Percentiles rank a stretch among this genome's conserved stretches.
Evolutionary conservation across 2,797 vertebrate species (phyloP).

Genomic region (Holocentrus rufus): DNA sequence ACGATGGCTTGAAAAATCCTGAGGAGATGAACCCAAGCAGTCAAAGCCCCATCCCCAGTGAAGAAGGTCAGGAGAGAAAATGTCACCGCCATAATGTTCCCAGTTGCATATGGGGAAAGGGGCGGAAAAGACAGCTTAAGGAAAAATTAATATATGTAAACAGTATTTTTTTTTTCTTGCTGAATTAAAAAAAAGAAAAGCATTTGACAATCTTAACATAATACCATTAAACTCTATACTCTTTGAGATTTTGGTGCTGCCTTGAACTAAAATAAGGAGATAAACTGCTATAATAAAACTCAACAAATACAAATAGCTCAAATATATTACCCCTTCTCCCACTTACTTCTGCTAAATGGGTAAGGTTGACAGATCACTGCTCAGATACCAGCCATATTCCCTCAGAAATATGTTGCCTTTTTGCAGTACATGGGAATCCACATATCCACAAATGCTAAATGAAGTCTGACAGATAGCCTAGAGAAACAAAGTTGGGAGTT

Average conservation of each 20-base stretch:
- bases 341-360: conserved; percentile 87
- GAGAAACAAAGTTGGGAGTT: conserved; percentile 97
- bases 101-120: conserved; percentile 71
- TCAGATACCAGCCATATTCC: conserved; percentile 89
- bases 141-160: conserved; percentile 65
- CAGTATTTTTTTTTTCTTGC: conserved; percentile 22
- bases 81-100: conserved; percentile 84
- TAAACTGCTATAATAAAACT: conserved; percentile 41
- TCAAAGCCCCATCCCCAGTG: conserved; percentile 75
- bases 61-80: conserved; percentile 83
- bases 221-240: conserved; percentile 1
- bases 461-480: conserved; percentile 98
- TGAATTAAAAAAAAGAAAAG: conserved; percentile 4
- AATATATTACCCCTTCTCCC: conserved; percentile 72
- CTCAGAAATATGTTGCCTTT: conserved; percentile 89
- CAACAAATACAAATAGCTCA: conserved; percentile 63
- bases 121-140: conserved; percentile 74
- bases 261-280: conserved; percentile 26
- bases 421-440: conserved; percentile 91
- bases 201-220: conserved; percentile 3
- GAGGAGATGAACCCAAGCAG: conserved; percentile 81
- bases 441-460: conserved; percentile 94
- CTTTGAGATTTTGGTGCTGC: conserved; percentile 4
- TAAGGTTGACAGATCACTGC: conserved; percentile 92
- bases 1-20: conserved; percentile 79